Conservation (phyloP, 2,797 vertebrate genomes). For the Artibeus jamaicensis region DNA sequence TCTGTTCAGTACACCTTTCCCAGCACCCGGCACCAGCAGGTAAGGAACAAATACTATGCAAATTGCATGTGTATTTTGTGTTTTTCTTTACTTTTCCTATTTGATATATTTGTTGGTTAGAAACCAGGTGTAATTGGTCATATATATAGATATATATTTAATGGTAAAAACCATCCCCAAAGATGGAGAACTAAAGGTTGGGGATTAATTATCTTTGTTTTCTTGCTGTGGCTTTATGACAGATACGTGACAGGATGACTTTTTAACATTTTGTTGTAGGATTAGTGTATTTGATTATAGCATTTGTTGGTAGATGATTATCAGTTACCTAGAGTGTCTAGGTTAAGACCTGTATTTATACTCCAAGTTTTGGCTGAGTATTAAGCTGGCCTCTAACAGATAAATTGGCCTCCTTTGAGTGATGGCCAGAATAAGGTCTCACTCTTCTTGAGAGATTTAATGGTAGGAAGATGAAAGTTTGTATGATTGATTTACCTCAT, state of each 20-base stretch:
- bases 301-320: not conserved
- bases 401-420: constrained; percentile 16
- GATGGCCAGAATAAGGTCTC: not conserved
- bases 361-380: not conserved
- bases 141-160: not conserved
- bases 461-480: not conserved
- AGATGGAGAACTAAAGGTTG: not conserved
- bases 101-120: not conserved
- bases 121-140: not conserved
- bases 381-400: not conserved
- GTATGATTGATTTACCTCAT: not conserved
- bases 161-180: not conserved
- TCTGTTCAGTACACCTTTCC: constrained; percentile 96
- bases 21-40: constrained; percentile 92
- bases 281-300: constrained; percentile 27
- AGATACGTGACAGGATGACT: not conserved
- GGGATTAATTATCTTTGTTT: not conserved
- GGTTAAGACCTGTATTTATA: constrained; percentile 6
- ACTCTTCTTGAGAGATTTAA: not conserved
- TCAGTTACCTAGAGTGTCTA: constrained; percentile 25
- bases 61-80: not conserved
- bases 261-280: constrained; percentile 10
- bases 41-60: constrained; percentile 74
- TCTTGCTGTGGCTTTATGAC: constrained; percentile 3
- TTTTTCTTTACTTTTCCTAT: not conserved